Conservation (phyloP, 2,888 invertebrate species). For the Cartodere bifasciata region DNA sequence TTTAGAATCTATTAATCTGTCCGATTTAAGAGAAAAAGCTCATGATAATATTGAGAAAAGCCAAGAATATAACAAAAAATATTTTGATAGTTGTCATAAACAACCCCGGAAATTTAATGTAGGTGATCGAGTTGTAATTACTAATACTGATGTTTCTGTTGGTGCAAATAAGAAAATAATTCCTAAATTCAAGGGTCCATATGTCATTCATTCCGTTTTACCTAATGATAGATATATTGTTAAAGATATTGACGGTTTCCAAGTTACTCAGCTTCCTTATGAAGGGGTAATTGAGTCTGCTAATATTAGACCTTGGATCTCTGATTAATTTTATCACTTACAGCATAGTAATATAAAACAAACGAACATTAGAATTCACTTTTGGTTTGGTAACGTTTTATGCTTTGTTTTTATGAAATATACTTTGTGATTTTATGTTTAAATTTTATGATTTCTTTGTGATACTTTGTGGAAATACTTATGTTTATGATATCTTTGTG, state of each 20-base stretch:
- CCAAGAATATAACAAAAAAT: slow-evolving; percentile 18
- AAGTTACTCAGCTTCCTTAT: slow-evolving; percentile 15
- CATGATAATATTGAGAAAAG: slow-evolving; percentile 13
- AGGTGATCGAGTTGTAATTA: slow-evolving; percentile 17
- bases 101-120: slow-evolving; percentile 11
- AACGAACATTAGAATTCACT: too few relatives aligned
- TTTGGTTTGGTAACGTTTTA: too few relatives aligned
- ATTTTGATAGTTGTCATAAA: slow-evolving; percentile 21
- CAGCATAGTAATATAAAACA: too few relatives aligned
- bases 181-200: slow-evolving; percentile 17
- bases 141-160: slow-evolving; percentile 15
- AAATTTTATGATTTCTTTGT: too few relatives aligned
- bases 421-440: too few relatives aligned
- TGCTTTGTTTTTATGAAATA: too few relatives aligned
- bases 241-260: slow-evolving; percentile 17
- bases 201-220: slow-evolving; percentile 12
- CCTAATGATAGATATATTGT: slow-evolving; percentile 16
- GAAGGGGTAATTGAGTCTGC: too few relatives aligned
- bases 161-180: slow-evolving; percentile 18
- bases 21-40: slow-evolving; percentile 12
- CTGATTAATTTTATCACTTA: too few relatives aligned
- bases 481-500: too few relatives aligned
- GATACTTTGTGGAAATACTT: too few relatives aligned
- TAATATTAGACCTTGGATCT: too few relatives aligned
- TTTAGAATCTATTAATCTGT: slow-evolving; percentile 13